Base-by-base conservation (phyloP, 2,888 invertebrate genomes). In the Aphodius granarius region DNA sequence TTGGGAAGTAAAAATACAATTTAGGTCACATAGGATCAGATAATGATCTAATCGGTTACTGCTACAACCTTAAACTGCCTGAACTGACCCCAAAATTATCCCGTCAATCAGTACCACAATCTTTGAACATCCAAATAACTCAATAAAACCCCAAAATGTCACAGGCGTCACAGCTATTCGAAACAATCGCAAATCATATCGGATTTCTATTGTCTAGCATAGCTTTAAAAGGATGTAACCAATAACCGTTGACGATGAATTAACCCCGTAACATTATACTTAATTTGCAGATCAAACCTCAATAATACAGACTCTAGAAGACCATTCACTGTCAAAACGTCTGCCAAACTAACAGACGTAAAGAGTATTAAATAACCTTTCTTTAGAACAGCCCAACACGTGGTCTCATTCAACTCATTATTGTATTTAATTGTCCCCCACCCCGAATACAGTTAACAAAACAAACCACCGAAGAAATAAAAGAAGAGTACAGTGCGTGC, bases 361-460 rank as follows among this genome's bases (percentile, higher is more conserved):
- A 77, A 78, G 78, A 79, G 80, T 80, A 80, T 80, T 80, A 80
- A 80, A 80, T 80, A 78, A 77, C 80, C 76, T 73, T 78, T 79
- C 22, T 68, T 19, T 21, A 68, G 22, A 22, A 68, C 68, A 19
- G 77, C 76, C 73, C 76, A 76, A 79, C 78, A 79, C 79, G 78
- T 79, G 78, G 80, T 80, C 77, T 76, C 73, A 80, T 80, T 80
- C 78, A 79, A 68, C 74, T 80, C 78, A 79, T 78, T 78, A 77
- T 78, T 78, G 75, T 68, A 68, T 68, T 70, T 77, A 75, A 77
- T 80, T 79, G 79, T 79, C 23, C 76, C 66, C 43, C 43, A 66
- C 73, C 71, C 76, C 73, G 78, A 78, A 77, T 78, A 80, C 79
- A 77, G 80, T 80, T 80, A 80, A 80, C 79, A 80, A 80, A 80